phyloP scores from a whole-genome alignment of 1,140 invertebrate genomes.

The Cydia strobilella region DNA sequence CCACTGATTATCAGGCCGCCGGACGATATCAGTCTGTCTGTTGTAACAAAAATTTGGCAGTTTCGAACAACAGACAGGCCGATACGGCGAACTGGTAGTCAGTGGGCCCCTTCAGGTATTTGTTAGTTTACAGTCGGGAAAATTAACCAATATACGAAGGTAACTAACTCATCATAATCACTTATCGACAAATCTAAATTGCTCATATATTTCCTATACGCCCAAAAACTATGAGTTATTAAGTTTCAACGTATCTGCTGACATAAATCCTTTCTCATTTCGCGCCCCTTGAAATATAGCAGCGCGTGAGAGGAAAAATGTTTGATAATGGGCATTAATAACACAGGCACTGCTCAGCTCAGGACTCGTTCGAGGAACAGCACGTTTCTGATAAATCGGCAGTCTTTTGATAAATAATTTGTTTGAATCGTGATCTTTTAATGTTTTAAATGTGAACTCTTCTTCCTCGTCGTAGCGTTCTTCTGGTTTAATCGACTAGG shows the following conservation, averaged over 20 bases:
- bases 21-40: no score
- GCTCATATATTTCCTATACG: slow-evolving; percentile 8
- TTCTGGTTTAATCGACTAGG: no score
- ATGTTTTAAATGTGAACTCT: background rate
- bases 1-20: no score
- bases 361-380: background rate
- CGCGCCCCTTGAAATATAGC: slow-evolving; percentile 19
- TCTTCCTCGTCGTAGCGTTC: no score
- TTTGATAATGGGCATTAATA: slow-evolving; percentile 32
- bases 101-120: no score
- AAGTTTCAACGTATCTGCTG: slow-evolving; percentile 27
- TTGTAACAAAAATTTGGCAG: no score
- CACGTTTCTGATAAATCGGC: slow-evolving; percentile 23
- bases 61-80: no score
- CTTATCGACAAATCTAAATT: background rate
- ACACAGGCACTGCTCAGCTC: background rate
- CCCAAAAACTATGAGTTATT: slow-evolving; percentile 28
- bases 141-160: background rate
- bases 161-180: background rate
- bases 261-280: slow-evolving; percentile 29
- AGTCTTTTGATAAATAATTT: slow-evolving; percentile 13
- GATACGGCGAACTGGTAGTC: no score
- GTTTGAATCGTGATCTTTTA: slow-evolving; percentile 1
- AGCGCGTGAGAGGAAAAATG: slow-evolving; percentile 24
- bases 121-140: no score